Percentiles rank a stretch among this genome's conserved stretches.
Conservation (phyloP, 2,113 vertebrate species). For the Oriolus oriolus region DNA sequence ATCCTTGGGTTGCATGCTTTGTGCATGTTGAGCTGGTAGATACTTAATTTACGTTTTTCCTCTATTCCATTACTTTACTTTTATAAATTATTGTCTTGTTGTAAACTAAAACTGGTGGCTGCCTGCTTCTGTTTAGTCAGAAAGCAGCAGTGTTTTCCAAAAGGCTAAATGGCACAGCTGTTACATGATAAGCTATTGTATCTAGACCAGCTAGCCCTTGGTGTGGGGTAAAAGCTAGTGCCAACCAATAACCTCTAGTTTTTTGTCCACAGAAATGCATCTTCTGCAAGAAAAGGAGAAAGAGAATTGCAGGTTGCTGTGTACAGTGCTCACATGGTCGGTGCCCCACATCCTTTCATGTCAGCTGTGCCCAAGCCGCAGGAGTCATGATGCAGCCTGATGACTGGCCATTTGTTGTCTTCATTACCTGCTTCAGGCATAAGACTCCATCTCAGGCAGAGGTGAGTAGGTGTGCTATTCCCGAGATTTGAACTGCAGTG, state of each 20-base stretch:
- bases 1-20: neutral
- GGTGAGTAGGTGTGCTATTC: slow-evolving; percentile 65
- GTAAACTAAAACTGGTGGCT: neutral
- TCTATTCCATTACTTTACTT: neutral
- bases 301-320: slow-evolving; percentile 90
- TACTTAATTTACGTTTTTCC: neutral
- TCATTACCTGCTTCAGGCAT: slow-evolving; percentile 94
- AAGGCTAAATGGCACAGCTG: neutral
- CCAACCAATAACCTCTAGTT: neutral
- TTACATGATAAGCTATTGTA: neutral
- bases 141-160: neutral
- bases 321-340: slow-evolving; percentile 97
- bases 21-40: neutral
- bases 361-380: slow-evolving; percentile 93
- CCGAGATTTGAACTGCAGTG: neutral
- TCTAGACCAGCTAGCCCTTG: neutral
- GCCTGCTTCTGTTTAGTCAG: neutral
- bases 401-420: slow-evolving; percentile 96
- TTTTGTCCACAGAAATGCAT: slow-evolving; percentile 85
- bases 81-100: neutral
- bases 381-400: slow-evolving; percentile 96
- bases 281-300: slow-evolving; percentile 95
- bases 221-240: neutral
- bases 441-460: slow-evolving; percentile 87
- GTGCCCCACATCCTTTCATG: slow-evolving; percentile 95